A percentile compares a stretch with the other conserved stretches of the same genome.
Conservation (phyloP, 2,113 vertebrate genomes). For the Chinchilla lanigera region DNA sequence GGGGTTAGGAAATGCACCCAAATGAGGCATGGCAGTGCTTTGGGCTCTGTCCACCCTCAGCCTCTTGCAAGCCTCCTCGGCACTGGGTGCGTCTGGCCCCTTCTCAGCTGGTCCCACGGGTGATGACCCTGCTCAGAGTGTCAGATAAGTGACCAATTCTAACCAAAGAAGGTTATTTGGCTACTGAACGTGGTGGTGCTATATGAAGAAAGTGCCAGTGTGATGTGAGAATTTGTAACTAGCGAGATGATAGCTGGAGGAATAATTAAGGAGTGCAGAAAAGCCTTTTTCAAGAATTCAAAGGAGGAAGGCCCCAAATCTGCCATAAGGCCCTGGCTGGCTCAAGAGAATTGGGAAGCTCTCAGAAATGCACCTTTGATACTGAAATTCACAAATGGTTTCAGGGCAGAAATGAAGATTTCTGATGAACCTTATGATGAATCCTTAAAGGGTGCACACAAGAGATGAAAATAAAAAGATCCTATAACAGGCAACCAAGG, state of each 20-base stretch:
- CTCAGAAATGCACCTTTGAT: neutral
- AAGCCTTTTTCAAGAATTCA: neutral
- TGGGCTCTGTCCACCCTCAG: neutral
- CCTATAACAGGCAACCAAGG: neutral
- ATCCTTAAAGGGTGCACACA: neutral
- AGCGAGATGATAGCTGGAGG: neutral
- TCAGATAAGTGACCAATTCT: neutral
- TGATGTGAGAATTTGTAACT: neutral
- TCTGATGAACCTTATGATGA: neutral
- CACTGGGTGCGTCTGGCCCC: neutral
- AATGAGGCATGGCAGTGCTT: neutral
- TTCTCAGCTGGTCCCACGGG: neutral
- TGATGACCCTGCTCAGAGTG: neutral
- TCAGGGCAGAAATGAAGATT: neutral
- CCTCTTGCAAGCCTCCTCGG: neutral
- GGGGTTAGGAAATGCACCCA: neutral
- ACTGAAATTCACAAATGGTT: neutral
- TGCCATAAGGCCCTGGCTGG: neutral
- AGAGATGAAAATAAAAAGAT: conserved; percentile 37
- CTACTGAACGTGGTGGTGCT: neutral
- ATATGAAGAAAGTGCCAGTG: neutral
- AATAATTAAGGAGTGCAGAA: neutral
- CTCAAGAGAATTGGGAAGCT: neutral
- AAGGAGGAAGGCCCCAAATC: neutral
- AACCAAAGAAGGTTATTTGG: neutral